phyloP scores from a whole-genome alignment of 2,113 vertebrate genomes.

The Cephalopholis sonnerati region DNA sequence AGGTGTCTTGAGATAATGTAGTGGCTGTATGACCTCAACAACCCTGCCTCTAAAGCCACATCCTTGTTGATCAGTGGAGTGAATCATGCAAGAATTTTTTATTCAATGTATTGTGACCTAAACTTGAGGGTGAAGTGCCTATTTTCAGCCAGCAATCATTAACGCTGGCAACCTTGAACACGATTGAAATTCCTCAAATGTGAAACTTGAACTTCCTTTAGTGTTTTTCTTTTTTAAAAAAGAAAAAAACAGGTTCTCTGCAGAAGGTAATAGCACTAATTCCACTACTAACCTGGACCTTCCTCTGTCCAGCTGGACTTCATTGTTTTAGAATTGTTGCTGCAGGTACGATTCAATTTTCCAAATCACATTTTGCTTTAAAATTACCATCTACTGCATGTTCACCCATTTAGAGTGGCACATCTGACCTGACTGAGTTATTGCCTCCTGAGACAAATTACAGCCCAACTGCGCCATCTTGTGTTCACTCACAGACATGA shows the following conservation, averaged over 20 bases:
- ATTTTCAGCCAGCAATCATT: slow-evolving; percentile 28
- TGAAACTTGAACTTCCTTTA: not conserved
- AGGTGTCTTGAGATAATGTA: slow-evolving; percentile 5
- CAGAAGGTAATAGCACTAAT: too few relatives aligned
- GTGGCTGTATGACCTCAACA: slow-evolving; percentile 18
- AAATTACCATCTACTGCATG: not conserved
- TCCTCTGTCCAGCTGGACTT: not conserved
- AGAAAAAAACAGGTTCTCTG: too few relatives aligned
- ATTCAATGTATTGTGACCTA: not conserved
- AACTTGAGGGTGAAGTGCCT: not conserved
- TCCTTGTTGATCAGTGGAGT: not conserved
- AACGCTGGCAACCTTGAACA: not conserved
- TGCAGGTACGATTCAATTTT: not conserved
- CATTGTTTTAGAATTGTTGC: not conserved
- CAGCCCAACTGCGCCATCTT: slow-evolving; percentile 67
- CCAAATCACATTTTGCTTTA: not conserved
- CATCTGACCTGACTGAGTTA: not conserved
- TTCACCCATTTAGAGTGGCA: not conserved
- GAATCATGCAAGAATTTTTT: slow-evolving; percentile 4
- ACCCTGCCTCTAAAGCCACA: slow-evolving; percentile 5
- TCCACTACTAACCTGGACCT: not conserved
- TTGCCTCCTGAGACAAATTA: not conserved
- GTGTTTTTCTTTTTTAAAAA: too few relatives aligned
- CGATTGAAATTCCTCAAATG: not conserved
- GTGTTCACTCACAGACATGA: slow-evolving; percentile 35